Evolutionary conservation across 2,113 vertebrate species (phyloP), one percentile per base, ranked within the genome.

Genomic region (Taurulus bubalis): DNA sequence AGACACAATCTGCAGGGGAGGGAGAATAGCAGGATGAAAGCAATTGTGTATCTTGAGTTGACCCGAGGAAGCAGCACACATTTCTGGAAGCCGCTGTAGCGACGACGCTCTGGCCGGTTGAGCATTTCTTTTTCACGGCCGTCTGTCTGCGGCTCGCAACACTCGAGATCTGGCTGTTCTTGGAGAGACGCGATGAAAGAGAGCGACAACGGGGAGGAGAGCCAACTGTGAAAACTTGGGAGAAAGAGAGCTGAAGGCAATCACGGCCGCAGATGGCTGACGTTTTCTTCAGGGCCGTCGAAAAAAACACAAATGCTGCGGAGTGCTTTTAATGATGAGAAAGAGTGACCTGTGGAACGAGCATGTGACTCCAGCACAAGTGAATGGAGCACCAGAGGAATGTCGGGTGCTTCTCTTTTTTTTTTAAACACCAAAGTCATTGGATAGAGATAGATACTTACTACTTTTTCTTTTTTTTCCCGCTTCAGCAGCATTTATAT

Each of bases 61-160:
- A 83, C 76, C 74, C 62, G 15, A 89, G 68, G 80, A 88, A 88
- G 73, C 64, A 30, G 70, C 47, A 49, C 65, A 71, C 53, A 80
- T 67, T 80, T 75, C 62, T 26, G 49, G 60, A 78, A 87, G 79
- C 49, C 51, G 24, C 56, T 75, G 68, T 68, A 71, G 77, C 40
- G 28, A 75, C 82, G 66, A 45, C 28, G 45, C 67, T 58, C 20
- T 56, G 60, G 71, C 72, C 71, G 51, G 64, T 65, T 56, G 36
- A 73, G 75, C 70, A 2, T 49, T 49, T 49, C 16, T 49, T 51
- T 51, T 90, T 78, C 77, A 70, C 42, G 4, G 74, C 80, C 85
- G 78, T 83, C 76, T 87, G 78, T 83, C 78, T 83, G 63, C 59
- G 69, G 64, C 47, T 32, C 32, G 79, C 69, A n/a, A 72, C 80